A percentile compares a stretch with the other conserved stretches of the same genome.
phyloP scores from a whole-genome alignment of 2,888 invertebrate genomes.

The Seira musarum region DNA sequence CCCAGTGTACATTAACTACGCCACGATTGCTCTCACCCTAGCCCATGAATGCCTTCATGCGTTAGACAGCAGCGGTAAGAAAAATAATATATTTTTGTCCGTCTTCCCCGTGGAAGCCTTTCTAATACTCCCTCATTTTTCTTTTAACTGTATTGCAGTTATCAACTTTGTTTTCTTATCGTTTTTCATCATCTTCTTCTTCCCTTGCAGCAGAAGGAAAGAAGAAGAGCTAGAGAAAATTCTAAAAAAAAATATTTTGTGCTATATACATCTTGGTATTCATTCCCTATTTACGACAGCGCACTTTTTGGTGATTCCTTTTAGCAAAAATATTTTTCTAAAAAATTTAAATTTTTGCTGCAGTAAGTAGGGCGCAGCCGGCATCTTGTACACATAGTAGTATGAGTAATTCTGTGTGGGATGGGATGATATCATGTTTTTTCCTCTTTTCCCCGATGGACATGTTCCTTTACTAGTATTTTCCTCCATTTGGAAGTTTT shows the following conservation, averaged over 20 bases:
- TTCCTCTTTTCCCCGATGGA: conserved; percentile 1
- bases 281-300: too few relatives aligned
- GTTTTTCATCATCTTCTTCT: too few relatives aligned
- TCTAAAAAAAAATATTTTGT: too few relatives aligned
- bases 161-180: too few relatives aligned
- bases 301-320: too few relatives aligned
- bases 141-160: background rate
- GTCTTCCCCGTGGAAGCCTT: too few relatives aligned
- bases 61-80: conserved; percentile 72
- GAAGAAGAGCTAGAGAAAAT: too few relatives aligned
- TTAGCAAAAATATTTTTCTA: too few relatives aligned
- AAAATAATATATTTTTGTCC: background rate
- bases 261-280: too few relatives aligned
- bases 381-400: conserved; percentile 55
- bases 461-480: background rate
- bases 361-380: background rate
- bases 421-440: conserved; percentile 17
- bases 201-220: too few relatives aligned
- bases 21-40: conserved; percentile 74
- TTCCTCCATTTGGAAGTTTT: background rate
- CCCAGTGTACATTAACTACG: conserved; percentile 74
- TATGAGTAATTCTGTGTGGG: conserved; percentile 8
- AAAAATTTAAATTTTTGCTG: background rate
- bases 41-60: conserved; percentile 75
- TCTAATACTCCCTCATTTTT: background rate